These are phyloP conservation scores for Dicyrtoma fusca DNA, from an alignment of 2,888 invertebrate species.

Conservation along the genomic window DNA sequence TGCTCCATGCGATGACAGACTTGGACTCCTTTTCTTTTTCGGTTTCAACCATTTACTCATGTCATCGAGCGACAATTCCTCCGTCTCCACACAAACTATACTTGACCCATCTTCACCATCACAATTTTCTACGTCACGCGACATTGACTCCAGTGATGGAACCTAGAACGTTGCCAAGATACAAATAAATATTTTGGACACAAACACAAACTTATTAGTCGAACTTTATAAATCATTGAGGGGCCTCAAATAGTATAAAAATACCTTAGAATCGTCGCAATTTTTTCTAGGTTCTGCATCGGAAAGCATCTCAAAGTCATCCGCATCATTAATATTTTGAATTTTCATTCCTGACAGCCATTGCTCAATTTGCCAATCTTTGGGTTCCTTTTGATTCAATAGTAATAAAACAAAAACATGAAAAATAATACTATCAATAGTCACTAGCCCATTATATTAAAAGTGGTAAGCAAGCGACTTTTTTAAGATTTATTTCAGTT, in stretches of 20 bases:
- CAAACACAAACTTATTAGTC: not conserved
- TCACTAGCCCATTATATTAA: too few species aligned
- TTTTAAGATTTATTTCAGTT: too few species aligned
- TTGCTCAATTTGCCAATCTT: conserved; percentile 31
- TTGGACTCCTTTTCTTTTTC: conserved; percentile 24
- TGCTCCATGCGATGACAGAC: not conserved
- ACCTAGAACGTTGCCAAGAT: too few species aligned
- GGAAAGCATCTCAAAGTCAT: conserved; percentile 46
- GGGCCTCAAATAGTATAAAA: too few species aligned
- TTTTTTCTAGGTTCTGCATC: conserved; percentile 3
- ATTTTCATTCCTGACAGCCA: conserved; percentile 36
- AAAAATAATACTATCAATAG: not conserved
- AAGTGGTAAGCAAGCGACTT: too few species aligned
- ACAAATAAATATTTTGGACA: not conserved
- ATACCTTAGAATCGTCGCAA: not conserved
- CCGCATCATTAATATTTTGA: conserved; percentile 32
- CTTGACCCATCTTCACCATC: conserved; percentile 38
- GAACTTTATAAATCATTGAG: too few species aligned
- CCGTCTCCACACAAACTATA: conserved; percentile 44
- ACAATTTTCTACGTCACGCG: not conserved
- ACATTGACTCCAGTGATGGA: too few species aligned
- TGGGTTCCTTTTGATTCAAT: conserved; percentile 5
- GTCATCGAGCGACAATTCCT: conserved; percentile 26
- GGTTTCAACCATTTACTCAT: conserved; percentile 49
- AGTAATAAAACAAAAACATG: not conserved